phyloP scores from a whole-genome alignment of 2,888 invertebrate genomes.

The Cheilosia soror region DNA sequence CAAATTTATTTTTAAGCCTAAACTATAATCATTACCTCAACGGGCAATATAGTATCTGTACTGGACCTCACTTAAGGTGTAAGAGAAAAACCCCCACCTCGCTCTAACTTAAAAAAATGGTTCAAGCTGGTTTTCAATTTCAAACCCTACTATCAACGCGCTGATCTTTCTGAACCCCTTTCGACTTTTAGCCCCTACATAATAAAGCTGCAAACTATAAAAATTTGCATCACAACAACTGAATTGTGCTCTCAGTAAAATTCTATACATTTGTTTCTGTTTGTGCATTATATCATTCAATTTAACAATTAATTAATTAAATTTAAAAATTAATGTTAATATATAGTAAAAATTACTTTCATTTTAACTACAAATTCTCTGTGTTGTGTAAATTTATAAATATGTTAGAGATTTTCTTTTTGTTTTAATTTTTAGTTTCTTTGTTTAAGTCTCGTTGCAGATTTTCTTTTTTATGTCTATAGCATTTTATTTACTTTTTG shows the following conservation, averaged over 20 bases:
- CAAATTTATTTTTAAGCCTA: too few relatives aligned
- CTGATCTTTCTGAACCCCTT: not conserved
- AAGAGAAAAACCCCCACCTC: too few relatives aligned
- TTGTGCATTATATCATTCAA: conserved; percentile 56
- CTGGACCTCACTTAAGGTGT: too few relatives aligned
- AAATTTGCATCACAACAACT: conserved; percentile 61
- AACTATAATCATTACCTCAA: too few relatives aligned
- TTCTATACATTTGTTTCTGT: conserved; percentile 34
- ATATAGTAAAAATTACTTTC: conserved; percentile 43
- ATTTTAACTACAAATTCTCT: conserved; percentile 49
- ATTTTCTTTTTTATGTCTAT: conserved; percentile 33
- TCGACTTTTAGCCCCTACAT: conserved; percentile 23
- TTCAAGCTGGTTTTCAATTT: too few relatives aligned
- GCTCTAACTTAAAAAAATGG: too few relatives aligned
- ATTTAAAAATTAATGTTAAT: conserved; percentile 52
- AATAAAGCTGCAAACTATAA: conserved; percentile 54
- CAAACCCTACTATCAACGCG: not conserved
- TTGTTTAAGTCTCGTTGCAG: conserved; percentile 69
- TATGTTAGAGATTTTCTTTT: conserved; percentile 44
- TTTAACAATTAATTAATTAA: conserved; percentile 61
- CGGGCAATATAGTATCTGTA: too few relatives aligned
- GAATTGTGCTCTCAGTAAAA: conserved; percentile 59
- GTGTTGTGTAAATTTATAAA: conserved; percentile 58
- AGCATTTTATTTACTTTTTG: conserved; percentile 22
- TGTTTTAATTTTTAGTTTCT: conserved; percentile 50